phyloP scores from a whole-genome alignment of 2,888 invertebrate species.

The Cacoxenus indagator region DNA sequence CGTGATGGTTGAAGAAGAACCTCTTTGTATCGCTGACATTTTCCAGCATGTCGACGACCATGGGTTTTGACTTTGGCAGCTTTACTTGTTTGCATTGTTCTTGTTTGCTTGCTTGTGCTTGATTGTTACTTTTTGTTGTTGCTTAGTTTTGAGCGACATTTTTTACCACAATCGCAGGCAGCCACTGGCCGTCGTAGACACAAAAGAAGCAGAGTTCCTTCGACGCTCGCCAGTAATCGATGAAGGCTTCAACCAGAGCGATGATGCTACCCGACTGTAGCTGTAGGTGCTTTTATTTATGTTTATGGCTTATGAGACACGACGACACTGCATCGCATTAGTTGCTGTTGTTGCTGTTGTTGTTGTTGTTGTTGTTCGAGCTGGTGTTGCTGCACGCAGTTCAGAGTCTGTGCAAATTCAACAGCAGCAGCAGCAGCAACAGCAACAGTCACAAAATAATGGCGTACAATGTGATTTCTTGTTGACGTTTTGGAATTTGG shows the following conservation, averaged over 20 bases:
- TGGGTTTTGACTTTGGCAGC: constrained; percentile 3
- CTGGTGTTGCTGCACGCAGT: background rate
- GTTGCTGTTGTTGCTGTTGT: constrained; percentile 28
- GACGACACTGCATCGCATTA: constrained; percentile 63
- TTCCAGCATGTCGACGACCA: background rate
- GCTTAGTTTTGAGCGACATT: constrained; percentile 5
- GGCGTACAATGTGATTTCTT: constrained; percentile 66
- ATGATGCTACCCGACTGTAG: constrained; percentile 11
- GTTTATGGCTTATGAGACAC: constrained; percentile 63
- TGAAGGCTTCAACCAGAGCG: background rate
- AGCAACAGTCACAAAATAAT: constrained; percentile 47
- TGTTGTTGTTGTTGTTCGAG: background rate
- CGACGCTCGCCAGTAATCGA: background rate
- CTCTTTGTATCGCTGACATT: background rate
- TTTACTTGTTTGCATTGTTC: constrained; percentile 37
- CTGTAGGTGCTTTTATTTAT: constrained; percentile 66
- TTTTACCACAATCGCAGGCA: background rate
- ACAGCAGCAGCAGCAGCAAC: background rate
- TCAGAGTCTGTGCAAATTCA: background rate
- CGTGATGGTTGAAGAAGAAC: background rate
- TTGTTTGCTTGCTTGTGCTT: background rate
- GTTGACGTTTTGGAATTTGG: constrained; percentile 68
- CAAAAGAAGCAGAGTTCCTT: background rate
- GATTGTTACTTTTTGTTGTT: background rate
- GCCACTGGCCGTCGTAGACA: background rate